Base-by-base conservation (phyloP, 2,113 vertebrate species). In the Calcarius ornatus region DNA sequence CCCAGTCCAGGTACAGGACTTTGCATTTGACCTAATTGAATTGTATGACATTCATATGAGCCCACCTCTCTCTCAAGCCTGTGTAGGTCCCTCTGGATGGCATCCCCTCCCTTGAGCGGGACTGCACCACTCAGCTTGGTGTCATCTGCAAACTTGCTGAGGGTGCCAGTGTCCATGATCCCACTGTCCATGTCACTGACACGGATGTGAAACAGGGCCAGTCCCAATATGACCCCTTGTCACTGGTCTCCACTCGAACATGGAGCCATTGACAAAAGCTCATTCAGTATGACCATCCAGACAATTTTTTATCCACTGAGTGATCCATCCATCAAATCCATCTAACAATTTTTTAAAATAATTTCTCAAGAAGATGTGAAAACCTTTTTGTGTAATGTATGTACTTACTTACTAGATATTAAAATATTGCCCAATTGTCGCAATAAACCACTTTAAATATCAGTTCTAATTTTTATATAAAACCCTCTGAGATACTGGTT, bases 71-170 rank as follows among this genome's bases (percentile, higher is more conserved):
- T 56, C 53, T 56, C 19, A 56, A 56, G 53, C 19, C 53, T 9
- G 8, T 33, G 19, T 56, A 33, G 19, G 31, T 56, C 53, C 53
- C 31, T 56, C 20, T 54, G 57, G 42, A 35, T 40, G 48, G 6
- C 12, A 17, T 27, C 6, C 5, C 2, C 5, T 54, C 7, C n/a
- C 19, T 40, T 23, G 12, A n/a, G 23, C 0, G 0, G 38, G 33
- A 20, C 28, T 38, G 54, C 45, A 20, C 10, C 48, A 35, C 31
- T 42, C 21, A 48, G 3, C 3, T 57, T 27, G 25, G 11, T 50
- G 42, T 15, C 13, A 47, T 14, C 31, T 0, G 2, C 6, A 7
- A 42, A 27, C 12, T 6, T 12, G 13, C 30, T 31, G 35, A 17
- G 11, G 1, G 13, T 10, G 9, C 17, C n/a, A n/a, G n/a, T n/a